These are phyloP conservation scores for Agrotis puta DNA, from an alignment of 2,888 invertebrate genomes.

Conservation along the genomic window DNA sequence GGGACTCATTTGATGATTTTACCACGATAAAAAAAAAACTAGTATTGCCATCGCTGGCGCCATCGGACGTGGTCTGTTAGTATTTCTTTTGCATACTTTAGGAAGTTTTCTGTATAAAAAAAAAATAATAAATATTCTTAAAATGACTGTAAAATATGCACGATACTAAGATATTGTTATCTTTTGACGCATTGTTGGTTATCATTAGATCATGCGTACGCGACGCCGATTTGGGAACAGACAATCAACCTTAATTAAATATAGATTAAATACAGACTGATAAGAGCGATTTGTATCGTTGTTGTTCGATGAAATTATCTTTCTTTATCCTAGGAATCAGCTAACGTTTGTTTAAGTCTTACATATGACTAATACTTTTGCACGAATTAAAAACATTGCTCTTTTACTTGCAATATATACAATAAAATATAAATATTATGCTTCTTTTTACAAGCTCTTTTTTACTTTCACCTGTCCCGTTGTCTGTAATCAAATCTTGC, in stretches of 20 bases:
- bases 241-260: constrained; percentile 36
- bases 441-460: no score
- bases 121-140: not conserved
- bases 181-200: constrained; percentile 26
- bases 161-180: constrained; percentile 1
- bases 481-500: no score
- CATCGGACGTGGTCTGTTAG: not conserved
- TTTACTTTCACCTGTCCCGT: no score
- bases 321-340: constrained; percentile 19
- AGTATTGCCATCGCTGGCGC: no score
- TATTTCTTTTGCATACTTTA: not conserved
- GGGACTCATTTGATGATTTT: no score
- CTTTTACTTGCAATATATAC: no score
- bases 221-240: constrained; percentile 29
- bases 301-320: constrained; percentile 23
- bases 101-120: not conserved
- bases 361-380: not conserved
- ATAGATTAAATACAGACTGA: constrained; percentile 21
- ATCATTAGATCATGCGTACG: constrained; percentile 22
- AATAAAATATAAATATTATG: no score
- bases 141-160: constrained; percentile 1
- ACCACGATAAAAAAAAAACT: no score
- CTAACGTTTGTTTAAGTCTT: not conserved
- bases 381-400: not conserved
- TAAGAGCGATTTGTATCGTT: constrained; percentile 30